These are phyloP conservation scores for Xylocopa sonorina DNA, from an alignment of 1,140 invertebrate genomes.

Conservation along the genomic window DNA sequence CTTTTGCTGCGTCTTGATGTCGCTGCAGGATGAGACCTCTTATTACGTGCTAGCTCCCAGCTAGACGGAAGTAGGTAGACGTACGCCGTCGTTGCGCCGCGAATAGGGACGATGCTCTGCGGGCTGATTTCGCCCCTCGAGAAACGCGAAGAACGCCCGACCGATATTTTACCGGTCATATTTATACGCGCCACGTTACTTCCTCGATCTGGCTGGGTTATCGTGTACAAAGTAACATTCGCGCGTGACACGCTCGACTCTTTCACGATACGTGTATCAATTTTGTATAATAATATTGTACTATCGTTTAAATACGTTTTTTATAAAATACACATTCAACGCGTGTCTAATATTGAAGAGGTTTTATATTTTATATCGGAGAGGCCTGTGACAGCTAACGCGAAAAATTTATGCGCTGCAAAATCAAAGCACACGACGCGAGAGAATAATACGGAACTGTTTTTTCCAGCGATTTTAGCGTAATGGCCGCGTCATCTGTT, in stretches of 20 bases:
- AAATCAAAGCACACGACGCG: background rate
- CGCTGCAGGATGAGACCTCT: slow-evolving; percentile 59
- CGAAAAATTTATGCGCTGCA: background rate
- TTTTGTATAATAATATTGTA: no score
- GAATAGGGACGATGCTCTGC: slow-evolving; percentile 56
- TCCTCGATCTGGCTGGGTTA: no score
- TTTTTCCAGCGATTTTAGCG: background rate
- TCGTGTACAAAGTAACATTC: no score
- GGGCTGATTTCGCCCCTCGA: slow-evolving; percentile 33
- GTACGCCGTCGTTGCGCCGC: slow-evolving; percentile 43
- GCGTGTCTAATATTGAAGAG: background rate
- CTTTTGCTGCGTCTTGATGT: slow-evolving; percentile 37
- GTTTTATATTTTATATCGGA: background rate
- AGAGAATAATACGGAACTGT: background rate
- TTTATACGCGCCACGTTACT: no score
- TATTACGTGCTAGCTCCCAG: slow-evolving; percentile 60
- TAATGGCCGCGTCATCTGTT: no score
- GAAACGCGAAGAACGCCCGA: slow-evolving; percentile 33
- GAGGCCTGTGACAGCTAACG: background rate
- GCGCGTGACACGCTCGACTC: no score
- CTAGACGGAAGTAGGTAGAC: slow-evolving; percentile 46
- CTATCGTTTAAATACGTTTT: no score
- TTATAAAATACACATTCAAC: background rate
- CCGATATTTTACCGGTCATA: slow-evolving; percentile 42
- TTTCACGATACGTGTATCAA: no score